Evolutionary conservation across 2,113 vertebrate genomes (phyloP), one percentile per base, ranked within the genome.

Genomic region (Mus pahari): DNA sequence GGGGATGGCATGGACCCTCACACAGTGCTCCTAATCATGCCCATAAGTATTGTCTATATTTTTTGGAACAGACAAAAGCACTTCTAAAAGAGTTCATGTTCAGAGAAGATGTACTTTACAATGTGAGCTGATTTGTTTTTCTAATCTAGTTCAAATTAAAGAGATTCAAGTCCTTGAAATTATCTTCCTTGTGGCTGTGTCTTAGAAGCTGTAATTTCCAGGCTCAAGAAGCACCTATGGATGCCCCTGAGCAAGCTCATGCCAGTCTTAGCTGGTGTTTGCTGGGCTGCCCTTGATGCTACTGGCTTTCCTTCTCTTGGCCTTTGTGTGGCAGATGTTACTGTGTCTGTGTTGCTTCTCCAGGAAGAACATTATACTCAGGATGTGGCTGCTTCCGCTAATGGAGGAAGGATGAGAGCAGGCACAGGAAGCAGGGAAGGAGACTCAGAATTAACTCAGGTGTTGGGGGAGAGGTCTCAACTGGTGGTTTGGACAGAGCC

Each of bases 101-200:
- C 68, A 24, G 66, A 84, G 20, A 83, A 92, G 39, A 81, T 92
- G 53, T 86, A 53, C 64, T 42, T 79, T 90, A 14, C 36, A n/a
- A 5, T 70, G 42, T 60, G 53, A 83, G 14, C 75, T 93, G 77
- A 71, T 10, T 83, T 91, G 50, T 20, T 26, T 5, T 92, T 78
- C 26, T 39, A 90, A 92, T 53, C 28, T 95, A 14, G 50, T 66
- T 86, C 70, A 75, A 94, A 84, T 79, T 60, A 79, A 79, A 93
- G 58, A 64, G 58, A 33, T 74, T 22, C 28, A 33, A 36, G 12
- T 93, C 48, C 58, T n/a, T 66, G 50, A 90, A 42, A 8, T 48
- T 58, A 14, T 70, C 10, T 74, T 62, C 45, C 50, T 81, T 58
- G 26, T 58, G 48, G 86, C 50, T 77, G 70, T 45, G 93, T 33